A percentile compares a stretch with the other conserved stretches of the same genome.
Conservation (phyloP, 2,888 invertebrate genomes). For the Molanna angustata region DNA sequence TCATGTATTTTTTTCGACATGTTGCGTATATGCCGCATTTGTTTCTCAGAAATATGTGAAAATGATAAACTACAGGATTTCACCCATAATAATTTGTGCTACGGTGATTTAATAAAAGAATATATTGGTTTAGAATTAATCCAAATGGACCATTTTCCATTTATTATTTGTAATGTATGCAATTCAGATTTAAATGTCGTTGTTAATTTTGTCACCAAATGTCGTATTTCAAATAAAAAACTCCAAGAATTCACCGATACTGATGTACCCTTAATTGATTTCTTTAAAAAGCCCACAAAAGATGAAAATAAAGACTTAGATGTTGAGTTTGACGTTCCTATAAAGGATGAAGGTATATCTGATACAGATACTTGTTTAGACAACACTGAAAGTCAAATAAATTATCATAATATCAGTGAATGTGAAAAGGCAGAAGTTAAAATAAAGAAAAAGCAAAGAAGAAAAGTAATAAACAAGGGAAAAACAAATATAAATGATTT, state of each 20-base stretch:
- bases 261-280: conserved; percentile 1
- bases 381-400: background rate
- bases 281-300: background rate
- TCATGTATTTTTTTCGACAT: too few species aligned
- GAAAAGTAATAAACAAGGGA: background rate
- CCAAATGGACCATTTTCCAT: conserved; percentile 13
- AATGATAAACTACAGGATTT: too few species aligned
- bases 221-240: conserved; percentile 8
- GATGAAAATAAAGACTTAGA: background rate
- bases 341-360: background rate
- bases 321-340: background rate
- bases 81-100: too few species aligned
- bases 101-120: conserved; percentile 16
- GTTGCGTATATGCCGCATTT: too few species aligned
- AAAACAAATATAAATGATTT: too few species aligned
- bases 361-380: background rate
- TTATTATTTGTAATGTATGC: conserved; percentile 12
- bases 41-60: too few species aligned
- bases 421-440: too few species aligned
- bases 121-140: conserved; percentile 16
- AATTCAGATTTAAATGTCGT: conserved; percentile 9
- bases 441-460: background rate
- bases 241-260: conserved; percentile 1
- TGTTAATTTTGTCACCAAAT: conserved; percentile 11
- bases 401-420: too few species aligned